Percentiles rank a stretch among this genome's conserved stretches.
Evolutionary conservation across 2,797 vertebrate species (phyloP).

Genomic region (Streptopelia turtur): DNA sequence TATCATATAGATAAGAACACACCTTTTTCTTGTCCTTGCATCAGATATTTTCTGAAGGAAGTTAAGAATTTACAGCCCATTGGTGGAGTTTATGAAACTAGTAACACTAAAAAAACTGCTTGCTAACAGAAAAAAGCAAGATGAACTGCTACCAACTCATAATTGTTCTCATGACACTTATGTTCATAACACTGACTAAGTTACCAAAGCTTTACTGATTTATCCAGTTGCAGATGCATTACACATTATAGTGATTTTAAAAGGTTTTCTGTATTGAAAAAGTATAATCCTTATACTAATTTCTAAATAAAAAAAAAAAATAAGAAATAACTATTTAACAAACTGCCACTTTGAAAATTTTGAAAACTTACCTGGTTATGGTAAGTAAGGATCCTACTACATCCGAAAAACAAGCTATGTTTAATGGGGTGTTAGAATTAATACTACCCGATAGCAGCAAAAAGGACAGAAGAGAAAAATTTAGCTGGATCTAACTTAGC

Average conservation of each 20-base stretch:
- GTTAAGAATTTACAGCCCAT: neutral
- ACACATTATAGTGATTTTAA: neutral
- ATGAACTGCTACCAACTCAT: neutral
- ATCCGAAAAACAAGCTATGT: neutral
- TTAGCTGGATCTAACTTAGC: neutral
- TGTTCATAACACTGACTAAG: neutral
- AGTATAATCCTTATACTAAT: neutral
- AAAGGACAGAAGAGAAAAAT: neutral
- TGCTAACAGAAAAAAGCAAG: neutral
- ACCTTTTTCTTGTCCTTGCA: neutral
- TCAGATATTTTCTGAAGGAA: conserved; percentile 2
- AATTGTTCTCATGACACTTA: neutral
- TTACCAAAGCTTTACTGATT: neutral
- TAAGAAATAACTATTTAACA: neutral
- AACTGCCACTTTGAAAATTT: neutral
- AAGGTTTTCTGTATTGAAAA: neutral
- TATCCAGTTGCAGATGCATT: neutral
- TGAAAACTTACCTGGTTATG: conserved; percentile 9
- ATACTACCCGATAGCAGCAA: neutral
- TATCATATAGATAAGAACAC: neutral
- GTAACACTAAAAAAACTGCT: neutral
- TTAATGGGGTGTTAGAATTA: neutral
- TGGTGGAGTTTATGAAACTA: neutral
- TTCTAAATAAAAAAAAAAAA: neutral
- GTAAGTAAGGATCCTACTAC: neutral